A percentile compares a stretch with the other conserved stretches of the same genome.
phyloP scores from a whole-genome alignment of 2,888 invertebrate species.

The Caradrina kadenii region DNA sequence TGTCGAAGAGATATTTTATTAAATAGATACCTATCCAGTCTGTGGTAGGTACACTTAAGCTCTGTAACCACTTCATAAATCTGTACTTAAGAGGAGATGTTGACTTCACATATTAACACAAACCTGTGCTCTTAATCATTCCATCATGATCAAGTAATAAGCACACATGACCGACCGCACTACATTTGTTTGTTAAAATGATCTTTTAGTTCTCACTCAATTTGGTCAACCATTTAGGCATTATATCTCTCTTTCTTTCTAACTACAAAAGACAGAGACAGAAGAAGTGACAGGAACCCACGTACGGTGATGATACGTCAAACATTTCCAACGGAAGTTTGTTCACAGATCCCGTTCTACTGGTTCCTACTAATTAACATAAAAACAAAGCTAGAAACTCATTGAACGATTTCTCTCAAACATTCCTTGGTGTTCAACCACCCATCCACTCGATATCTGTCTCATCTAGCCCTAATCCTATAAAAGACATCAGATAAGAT shows the following conservation, averaged over 20 bases:
- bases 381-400: constrained; percentile 88
- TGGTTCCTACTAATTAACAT: constrained; percentile 85
- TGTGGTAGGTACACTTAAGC: constrained; percentile 59
- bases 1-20: constrained; percentile 4
- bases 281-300: constrained; percentile 69
- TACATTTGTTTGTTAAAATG: constrained; percentile 75
- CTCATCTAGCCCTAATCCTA: constrained; percentile 88
- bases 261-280: constrained; percentile 56
- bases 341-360: constrained; percentile 75
- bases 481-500: constrained; percentile 89
- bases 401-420: constrained; percentile 86
- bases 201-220: constrained; percentile 72
- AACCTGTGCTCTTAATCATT: constrained; percentile 69
- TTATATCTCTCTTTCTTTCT: constrained; percentile 60
- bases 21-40: constrained; percentile 35
- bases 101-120: constrained; percentile 66
- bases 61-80: constrained; percentile 63
- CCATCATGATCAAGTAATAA: constrained; percentile 65
- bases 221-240: constrained; percentile 51
- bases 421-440: constrained; percentile 84
- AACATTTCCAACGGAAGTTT: constrained; percentile 86
- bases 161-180: constrained; percentile 59
- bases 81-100: constrained; percentile 56
- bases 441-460: constrained; percentile 84
- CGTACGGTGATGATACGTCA: constrained; percentile 75